Evolutionary conservation across 2,113 vertebrate genomes (phyloP), one percentile per base, ranked within the genome.

Genomic region (Cyphomyrus discorhynchus): DNA sequence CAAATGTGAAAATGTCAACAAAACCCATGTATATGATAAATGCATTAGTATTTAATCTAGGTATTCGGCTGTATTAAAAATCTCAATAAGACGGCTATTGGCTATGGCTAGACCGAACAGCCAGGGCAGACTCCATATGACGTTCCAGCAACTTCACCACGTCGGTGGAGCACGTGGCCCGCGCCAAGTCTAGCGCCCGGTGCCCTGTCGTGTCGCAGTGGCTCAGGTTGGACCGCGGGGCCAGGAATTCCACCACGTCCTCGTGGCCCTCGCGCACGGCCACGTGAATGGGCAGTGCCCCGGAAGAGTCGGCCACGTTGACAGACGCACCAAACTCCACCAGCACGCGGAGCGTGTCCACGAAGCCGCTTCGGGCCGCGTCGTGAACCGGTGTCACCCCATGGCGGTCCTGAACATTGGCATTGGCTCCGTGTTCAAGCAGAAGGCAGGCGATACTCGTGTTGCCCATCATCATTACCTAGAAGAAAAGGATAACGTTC

Each of bases 381-480:
- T 98, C 98, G 0, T 98, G 98, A 10, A 95, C 94, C 0, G 97
- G 97, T 0, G 96, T 93, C 50, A 97, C 96, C 17, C 98, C 97
- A 0, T 94, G 91, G 27, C 92, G 91, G 62, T 98, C 97, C 93
- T 97, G 97, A 89, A 98, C 15, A 21, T 98, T 98, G 21, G 97
- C 96, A 31, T 96, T 93, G 0, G 98, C 97, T 0, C 98, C 97
- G 47, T 97, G 97, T 88, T 97, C 96, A 93, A 98, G 92, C 19
- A 98, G 94, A 89, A 97, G 94, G 42, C 93, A 88, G 0, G 97
- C 97, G 0, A 98, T 92, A 5, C 93, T 91, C 52, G 95, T 92
- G 90, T 95, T 97, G 17, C 98, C 98, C 91, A 98, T 97, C 97
- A 98, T 98, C 98, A 98, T 98, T 45, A 97, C 97, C 98, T 98